Base-by-base conservation (phyloP, 2,888 invertebrate genomes). In the Cinara cedri region DNA sequence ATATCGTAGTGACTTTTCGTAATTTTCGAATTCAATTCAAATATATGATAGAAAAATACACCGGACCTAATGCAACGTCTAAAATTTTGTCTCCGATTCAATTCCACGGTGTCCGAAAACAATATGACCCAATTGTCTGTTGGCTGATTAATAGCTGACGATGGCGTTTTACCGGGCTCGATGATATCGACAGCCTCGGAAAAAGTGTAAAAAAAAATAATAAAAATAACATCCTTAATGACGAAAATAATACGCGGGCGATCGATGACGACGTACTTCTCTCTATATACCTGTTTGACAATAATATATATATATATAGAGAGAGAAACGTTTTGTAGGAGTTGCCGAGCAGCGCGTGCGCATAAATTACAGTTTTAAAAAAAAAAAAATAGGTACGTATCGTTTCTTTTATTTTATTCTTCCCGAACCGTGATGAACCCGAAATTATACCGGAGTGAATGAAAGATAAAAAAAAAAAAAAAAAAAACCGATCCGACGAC, bases 371-470 rank as follows among this genome's bases (percentile, higher is more conserved):
- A 54, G 42, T 65, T 42, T 34, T 42, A 54, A 75, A 65, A 65
- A 24, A 75, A 46, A 51, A 44, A 8, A 44, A 8, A 44, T 44
- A 44, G 44, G 44, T 44, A 44, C 10, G 10, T 57, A 60, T 57
- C 14, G 16, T 72, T 34, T 49, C 49, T 51, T 34, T 72, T 42
- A n/a, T 60, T 71, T 42, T 44, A 54, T 54, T 55, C 24, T 57
- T 42, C 19, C 16, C 13, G n/a, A 55, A 46, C 76, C 66, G 16
- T 19, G 66, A 68, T 76, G 66, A 55, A 76, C 66, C 66, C 57
- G 57, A 76, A 76, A 68, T 74, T 74, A 44, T 19, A 68, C 76
- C 76, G 76, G 66, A 76, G 65, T 76, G 76, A 76, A 76, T 76
- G 57, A 76, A 55, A 46, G 10, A 46, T 2, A 46, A 46, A 46